Conservation (phyloP, 2,113 vertebrate species). For the Gasterosteus aculeatus region DNA sequence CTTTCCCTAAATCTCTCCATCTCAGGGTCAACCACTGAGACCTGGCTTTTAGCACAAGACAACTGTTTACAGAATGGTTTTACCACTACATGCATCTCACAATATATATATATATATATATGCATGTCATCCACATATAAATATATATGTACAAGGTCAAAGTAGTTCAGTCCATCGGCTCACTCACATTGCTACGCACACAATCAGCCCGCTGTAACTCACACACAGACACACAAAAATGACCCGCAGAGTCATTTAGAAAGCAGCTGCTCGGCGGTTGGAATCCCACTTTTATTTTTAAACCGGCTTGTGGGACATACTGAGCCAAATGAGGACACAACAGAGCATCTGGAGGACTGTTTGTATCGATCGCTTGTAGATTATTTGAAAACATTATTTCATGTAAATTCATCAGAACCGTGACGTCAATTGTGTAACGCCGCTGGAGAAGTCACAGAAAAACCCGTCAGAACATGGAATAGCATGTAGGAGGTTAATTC, state of each 20-base stretch:
- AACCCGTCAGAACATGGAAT: too few relatives aligned
- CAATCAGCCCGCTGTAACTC: neutral
- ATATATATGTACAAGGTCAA: neutral
- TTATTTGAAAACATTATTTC: neutral
- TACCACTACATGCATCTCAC: too few relatives aligned
- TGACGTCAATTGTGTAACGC: neutral
- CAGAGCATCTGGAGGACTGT: neutral
- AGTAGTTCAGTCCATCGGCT: neutral
- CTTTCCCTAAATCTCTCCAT: too few relatives aligned
- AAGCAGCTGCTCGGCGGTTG: constrained; percentile 51
- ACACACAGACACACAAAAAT: neutral
- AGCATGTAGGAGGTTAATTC: too few relatives aligned
- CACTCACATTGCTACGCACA: neutral
- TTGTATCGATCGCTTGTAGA: neutral
- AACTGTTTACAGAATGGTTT: too few relatives aligned
- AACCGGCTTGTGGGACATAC: constrained; percentile 22
- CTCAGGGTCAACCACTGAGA: too few relatives aligned
- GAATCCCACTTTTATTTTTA: constrained; percentile 68
- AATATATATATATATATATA: too few relatives aligned
- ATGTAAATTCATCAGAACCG: neutral
- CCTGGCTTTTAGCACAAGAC: too few relatives aligned
- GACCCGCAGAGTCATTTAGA: constrained; percentile 5
- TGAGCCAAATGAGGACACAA: neutral
- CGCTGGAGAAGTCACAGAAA: neutral
- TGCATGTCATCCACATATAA: too few relatives aligned